A percentile compares a stretch with the other conserved stretches of the same genome.
Evolutionary conservation across 2,888 invertebrate species (phyloP).

Genomic region (Acrobasis suavella): DNA sequence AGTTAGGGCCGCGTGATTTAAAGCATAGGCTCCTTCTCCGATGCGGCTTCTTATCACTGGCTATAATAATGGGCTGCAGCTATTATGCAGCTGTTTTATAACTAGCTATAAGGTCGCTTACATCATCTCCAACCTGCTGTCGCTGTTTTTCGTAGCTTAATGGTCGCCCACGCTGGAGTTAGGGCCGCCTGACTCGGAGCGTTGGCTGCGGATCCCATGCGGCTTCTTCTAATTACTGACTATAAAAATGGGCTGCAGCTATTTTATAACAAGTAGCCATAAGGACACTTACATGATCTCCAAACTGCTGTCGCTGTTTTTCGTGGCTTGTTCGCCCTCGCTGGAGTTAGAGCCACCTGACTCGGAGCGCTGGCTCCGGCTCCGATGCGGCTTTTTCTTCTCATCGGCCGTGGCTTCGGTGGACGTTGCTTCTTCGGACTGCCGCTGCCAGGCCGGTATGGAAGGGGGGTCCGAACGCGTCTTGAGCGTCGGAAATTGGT

Average conservation of each 20-base stretch:
- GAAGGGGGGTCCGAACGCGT: conserved; percentile 84
- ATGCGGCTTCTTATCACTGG: conserved; percentile 31
- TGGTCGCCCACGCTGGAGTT: conserved; percentile 88
- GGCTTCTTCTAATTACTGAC: conserved; percentile 28
- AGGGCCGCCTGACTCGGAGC: conserved; percentile 85
- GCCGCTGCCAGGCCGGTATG: conserved; percentile 91
- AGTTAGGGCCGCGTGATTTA: conserved; percentile 85
- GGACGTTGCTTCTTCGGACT: conserved; percentile 79
- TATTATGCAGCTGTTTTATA: too few species aligned
- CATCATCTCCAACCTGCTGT: conserved; percentile 89
- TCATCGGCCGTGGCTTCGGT: conserved; percentile 53
- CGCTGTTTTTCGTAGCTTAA: conserved; percentile 86
- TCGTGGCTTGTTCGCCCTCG: conserved; percentile 88
- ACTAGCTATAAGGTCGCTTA: conserved; percentile 56
- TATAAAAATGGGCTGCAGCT: too few species aligned
- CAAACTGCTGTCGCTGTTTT: conserved; percentile 88
- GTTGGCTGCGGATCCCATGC: conserved; percentile 72
- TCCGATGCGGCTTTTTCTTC: conserved; percentile 65
- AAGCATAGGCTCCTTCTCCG: conserved; percentile 80
- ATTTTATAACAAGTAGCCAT: too few species aligned
- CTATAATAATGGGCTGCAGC: conserved; percentile 43
- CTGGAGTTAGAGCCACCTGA: conserved; percentile 87
- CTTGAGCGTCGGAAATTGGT: conserved; percentile 89
- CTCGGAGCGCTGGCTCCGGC: conserved; percentile 82
- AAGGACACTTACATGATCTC: conserved; percentile 85